These are phyloP conservation scores for Hafferia zeledoni DNA, from an alignment of 2,797 vertebrate genomes.

Conservation along the genomic window DNA sequence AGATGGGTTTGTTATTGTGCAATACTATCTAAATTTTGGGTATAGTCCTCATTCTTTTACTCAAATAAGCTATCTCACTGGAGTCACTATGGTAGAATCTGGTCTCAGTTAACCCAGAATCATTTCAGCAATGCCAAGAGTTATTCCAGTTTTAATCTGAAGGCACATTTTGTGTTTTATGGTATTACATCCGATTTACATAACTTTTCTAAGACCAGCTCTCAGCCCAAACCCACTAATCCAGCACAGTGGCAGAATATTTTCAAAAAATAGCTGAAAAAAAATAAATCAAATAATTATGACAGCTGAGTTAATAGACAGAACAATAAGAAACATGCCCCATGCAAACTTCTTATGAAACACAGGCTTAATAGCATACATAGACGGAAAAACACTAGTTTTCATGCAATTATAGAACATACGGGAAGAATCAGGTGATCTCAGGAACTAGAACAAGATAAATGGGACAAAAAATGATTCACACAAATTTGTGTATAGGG, in stretches of 20 bases:
- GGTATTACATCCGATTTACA: background rate
- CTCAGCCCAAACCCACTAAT: background rate
- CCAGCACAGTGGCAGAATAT: slow-evolving; percentile 3
- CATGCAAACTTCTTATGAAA: background rate
- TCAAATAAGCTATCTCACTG: background rate
- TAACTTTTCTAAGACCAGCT: background rate
- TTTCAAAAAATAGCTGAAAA: background rate
- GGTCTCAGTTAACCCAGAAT: background rate
- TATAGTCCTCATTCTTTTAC: background rate
- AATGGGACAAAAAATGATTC: background rate
- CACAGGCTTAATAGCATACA: background rate
- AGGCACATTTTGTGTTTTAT: background rate
- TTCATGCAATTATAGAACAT: background rate
- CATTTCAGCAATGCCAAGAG: background rate
- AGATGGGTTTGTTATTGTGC: background rate
- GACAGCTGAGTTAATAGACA: background rate
- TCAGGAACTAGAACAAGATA: background rate
- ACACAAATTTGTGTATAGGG: background rate
- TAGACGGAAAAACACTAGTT: background rate
- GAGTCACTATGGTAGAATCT: background rate
- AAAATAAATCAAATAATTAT: background rate
- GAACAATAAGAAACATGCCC: background rate
- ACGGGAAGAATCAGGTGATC: background rate
- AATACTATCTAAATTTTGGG: background rate
- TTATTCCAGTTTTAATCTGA: background rate